Conservation (phyloP, 2,797 vertebrate genomes). For the Cottoperca gobio region DNA sequence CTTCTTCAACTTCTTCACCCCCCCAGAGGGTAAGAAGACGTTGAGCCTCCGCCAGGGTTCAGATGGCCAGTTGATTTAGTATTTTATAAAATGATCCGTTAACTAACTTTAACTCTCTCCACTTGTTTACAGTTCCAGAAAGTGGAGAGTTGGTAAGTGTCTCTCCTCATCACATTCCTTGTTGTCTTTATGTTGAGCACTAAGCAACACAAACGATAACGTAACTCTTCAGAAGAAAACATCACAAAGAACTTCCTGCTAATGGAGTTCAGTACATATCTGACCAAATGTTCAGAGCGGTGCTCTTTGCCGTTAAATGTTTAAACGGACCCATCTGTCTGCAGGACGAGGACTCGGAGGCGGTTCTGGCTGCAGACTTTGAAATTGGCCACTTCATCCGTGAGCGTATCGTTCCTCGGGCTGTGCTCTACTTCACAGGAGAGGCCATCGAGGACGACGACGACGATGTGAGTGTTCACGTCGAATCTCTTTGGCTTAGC, state of each 20-base stretch:
- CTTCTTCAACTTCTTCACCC: conserved; percentile 98
- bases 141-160: conserved; percentile 94
- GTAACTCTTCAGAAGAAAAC: no score
- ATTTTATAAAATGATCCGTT: not conserved
- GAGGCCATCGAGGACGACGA: conserved; percentile 99
- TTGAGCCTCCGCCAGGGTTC: accelerated
- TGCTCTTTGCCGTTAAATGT: no score
- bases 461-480: conserved; percentile 90
- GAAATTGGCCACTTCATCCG: conserved; percentile 98
- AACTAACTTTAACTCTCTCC: not conserved
- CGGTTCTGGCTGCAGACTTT: conserved; percentile 95
- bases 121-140: conserved; percentile 89
- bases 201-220: not conserved
- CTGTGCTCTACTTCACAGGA: conserved; percentile 98
- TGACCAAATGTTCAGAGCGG: not conserved
- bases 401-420: conserved; percentile 95
- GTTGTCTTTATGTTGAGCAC: not conserved
- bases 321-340: no score
- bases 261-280: not conserved
- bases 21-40: conserved; percentile 91
- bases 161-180: not conserved
- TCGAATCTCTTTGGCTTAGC: not conserved
- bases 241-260: no score
- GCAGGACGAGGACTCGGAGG: conserved; percentile 97
- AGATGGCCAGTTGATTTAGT: not conserved